Evolutionary conservation across 2,113 vertebrate species (phyloP).

Genomic region (Gnathonemus longibarbis): DNA sequence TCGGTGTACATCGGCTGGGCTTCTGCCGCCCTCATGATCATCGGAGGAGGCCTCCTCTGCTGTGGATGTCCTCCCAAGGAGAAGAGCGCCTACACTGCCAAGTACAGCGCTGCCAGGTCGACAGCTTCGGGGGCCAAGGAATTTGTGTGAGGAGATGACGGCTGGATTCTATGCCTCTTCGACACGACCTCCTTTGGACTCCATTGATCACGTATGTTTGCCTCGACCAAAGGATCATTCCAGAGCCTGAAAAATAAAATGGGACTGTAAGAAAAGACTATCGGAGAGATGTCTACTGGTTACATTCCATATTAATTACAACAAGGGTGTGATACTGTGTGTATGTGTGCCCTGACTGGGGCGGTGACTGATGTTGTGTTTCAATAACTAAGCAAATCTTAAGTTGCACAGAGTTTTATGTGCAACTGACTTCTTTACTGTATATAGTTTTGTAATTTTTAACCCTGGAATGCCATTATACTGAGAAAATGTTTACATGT

Average conservation of each 20-base stretch:
- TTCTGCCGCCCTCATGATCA: slow-evolving; percentile 62
- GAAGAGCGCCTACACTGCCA: slow-evolving; percentile 65
- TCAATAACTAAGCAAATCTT: neutral
- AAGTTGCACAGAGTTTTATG: neutral
- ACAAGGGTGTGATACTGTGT: neutral
- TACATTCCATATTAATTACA: neutral
- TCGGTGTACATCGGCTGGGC: slow-evolving; percentile 88
- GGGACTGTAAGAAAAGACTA: neutral
- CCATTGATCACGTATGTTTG: neutral
- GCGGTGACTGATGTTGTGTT: neutral
- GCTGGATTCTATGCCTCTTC: neutral
- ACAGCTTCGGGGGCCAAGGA: slow-evolving; percentile 56
- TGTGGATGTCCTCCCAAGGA: slow-evolving; percentile 72
- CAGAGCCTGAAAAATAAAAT: slow-evolving; percentile 17
- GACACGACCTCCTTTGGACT: neutral
- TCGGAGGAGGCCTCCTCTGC: slow-evolving; percentile 78
- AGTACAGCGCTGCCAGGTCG: slow-evolving; percentile 66
- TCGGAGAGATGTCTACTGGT: neutral
- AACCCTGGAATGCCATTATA: neutral
- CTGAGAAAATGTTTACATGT: slow-evolving; percentile 1
- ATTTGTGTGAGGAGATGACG: slow-evolving; percentile 67
- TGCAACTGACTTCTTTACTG: neutral
- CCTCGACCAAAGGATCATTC: neutral
- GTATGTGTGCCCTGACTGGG: neutral
- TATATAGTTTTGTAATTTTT: neutral